phyloP scores from a whole-genome alignment of 1,140 invertebrate species.

The Caenorhabditis latens region DNA sequence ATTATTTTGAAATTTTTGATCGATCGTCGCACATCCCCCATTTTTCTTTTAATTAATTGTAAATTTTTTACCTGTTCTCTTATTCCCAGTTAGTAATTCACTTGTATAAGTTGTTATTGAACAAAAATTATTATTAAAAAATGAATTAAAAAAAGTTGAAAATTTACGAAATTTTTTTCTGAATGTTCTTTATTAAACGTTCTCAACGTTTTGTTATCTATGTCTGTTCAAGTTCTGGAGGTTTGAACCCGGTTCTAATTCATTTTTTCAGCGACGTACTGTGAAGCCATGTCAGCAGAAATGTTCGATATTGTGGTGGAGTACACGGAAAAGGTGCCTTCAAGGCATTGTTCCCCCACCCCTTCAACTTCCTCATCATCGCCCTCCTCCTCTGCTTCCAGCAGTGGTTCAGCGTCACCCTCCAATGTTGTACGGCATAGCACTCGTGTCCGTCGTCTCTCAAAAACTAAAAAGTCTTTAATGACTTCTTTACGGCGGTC shows the following conservation, averaged over 20 bases:
- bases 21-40: neutral
- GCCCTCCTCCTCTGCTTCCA: neutral
- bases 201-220: neutral
- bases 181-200: neutral
- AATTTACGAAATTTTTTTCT: neutral
- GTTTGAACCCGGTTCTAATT: constrained; percentile 1
- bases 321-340: neutral
- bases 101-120: constrained; percentile 46
- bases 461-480: constrained; percentile 4
- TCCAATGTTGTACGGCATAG: neutral
- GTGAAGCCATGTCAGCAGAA: constrained; percentile 27
- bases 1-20: neutral
- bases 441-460: neutral
- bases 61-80: neutral
- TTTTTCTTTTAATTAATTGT: constrained; percentile 19
- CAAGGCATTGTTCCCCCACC: constrained; percentile 13
- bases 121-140: constrained; percentile 6
- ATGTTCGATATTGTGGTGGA: constrained; percentile 37
- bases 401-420: neutral
- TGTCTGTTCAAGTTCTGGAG: neutral
- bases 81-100: constrained; percentile 1
- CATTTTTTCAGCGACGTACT: neutral
- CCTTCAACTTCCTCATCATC: constrained; percentile 30
- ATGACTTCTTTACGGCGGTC: neutral
- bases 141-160: constrained; percentile 31